Percentiles rank a stretch among this genome's conserved stretches.
Conservation (phyloP, 2,888 invertebrate genomes). For the Crepidodera aurea region DNA sequence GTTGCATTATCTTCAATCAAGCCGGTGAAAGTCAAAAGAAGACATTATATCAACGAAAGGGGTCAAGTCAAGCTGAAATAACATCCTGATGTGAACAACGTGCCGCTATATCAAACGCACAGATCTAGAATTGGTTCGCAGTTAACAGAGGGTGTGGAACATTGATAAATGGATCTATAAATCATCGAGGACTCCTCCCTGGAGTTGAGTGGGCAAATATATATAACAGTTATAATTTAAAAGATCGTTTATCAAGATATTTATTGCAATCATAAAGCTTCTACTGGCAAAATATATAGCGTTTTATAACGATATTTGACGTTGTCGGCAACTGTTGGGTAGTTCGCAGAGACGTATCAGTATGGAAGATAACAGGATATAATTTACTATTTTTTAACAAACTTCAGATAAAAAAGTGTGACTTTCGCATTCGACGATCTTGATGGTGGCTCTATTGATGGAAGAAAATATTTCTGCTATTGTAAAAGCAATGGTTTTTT, state of each 20-base stretch:
- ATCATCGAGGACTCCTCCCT: conserved; percentile 62
- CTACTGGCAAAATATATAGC: conserved; percentile 43
- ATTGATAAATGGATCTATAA: conserved; percentile 64
- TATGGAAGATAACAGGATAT: conserved; percentile 31
- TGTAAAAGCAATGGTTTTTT: too few relatives aligned
- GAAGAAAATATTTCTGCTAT: too few relatives aligned
- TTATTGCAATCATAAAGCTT: conserved; percentile 62
- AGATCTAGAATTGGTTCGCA: conserved; percentile 68
- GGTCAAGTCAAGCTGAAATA: conserved; percentile 62
- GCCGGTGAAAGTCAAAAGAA: conserved; percentile 62
- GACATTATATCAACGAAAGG: conserved; percentile 62
- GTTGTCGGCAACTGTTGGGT: conserved; percentile 17
- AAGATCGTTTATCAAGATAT: conserved; percentile 64
- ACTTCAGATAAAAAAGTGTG: too few relatives aligned
- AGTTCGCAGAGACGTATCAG: conserved; percentile 5
- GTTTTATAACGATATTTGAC: conserved; percentile 51
- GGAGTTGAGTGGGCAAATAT: conserved; percentile 64
- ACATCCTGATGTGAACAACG: conserved; percentile 57
- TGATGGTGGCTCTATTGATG: too few relatives aligned
- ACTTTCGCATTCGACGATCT: too few relatives aligned
- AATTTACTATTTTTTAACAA: too few relatives aligned
- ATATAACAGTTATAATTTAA: conserved; percentile 64
- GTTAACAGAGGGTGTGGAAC: conserved; percentile 64
- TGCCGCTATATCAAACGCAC: conserved; percentile 53
- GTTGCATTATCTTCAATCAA: conserved; percentile 54